phyloP scores from a whole-genome alignment of 2,797 vertebrate genomes.

The Dipus sagitta region DNA sequence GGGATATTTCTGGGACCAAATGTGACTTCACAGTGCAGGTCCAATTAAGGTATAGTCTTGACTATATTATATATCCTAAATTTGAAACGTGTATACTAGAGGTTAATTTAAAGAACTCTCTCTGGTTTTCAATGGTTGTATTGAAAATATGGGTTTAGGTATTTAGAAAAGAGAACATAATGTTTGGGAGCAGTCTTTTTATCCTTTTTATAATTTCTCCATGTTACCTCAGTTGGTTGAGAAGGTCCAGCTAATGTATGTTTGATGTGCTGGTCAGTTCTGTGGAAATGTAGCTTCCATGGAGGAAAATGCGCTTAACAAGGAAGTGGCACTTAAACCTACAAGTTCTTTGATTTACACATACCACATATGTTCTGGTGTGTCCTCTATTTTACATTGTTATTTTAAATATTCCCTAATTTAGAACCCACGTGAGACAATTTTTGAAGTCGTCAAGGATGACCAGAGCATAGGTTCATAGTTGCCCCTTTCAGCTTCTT shows the following conservation, averaged over 20 bases:
- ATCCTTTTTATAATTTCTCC: slow-evolving; percentile 20
- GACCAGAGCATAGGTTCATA: neutral
- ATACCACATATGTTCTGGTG: neutral
- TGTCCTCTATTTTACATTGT: slow-evolving; percentile 35
- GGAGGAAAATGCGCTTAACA: neutral
- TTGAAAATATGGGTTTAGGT: slow-evolving; percentile 59
- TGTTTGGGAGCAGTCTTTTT: neutral
- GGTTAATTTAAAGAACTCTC: neutral
- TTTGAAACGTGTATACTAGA: slow-evolving; percentile 55
- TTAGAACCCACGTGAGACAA: neutral
- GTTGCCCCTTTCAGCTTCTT: slow-evolving; percentile 2
- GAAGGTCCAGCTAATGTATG: neutral
- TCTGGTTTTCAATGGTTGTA: neutral
- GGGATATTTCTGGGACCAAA: slow-evolving; percentile 99
- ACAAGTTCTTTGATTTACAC: neutral
- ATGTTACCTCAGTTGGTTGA: neutral
- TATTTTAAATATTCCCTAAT: slow-evolving; percentile 12
- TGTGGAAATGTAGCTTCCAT: slow-evolving; percentile 27
- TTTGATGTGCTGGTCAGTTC: neutral
- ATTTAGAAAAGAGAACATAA: neutral
- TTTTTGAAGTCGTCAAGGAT: slow-evolving; percentile 13
- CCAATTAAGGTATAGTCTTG: slow-evolving; percentile 93
- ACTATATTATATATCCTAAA: neutral
- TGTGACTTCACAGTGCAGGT: slow-evolving; percentile 99
- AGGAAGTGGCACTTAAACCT: slow-evolving; percentile 29